Percentiles rank a stretch among this genome's conserved stretches.
Evolutionary conservation across 2,797 vertebrate species (phyloP).

Genomic region (Cynopterus sphinx): DNA sequence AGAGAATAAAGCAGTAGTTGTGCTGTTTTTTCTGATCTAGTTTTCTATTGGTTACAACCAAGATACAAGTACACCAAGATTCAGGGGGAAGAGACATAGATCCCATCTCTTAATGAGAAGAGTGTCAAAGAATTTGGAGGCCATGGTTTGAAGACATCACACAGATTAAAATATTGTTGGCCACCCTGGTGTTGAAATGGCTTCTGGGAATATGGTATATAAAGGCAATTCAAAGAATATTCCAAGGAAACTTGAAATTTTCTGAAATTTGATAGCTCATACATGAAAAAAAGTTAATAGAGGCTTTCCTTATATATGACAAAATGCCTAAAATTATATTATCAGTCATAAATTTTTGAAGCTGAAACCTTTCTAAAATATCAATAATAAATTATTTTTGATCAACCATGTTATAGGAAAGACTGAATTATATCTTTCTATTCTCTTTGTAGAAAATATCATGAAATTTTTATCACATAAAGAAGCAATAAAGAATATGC

Average conservation of each 20-base stretch:
- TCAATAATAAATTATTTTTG: not conserved
- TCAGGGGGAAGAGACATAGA: not conserved
- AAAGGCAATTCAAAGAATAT: not conserved
- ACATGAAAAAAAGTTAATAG: not conserved
- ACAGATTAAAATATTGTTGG: not conserved
- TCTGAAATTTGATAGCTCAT: not conserved
- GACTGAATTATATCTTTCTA: not conserved
- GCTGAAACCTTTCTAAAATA: conserved; percentile 12
- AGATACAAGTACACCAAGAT: not conserved
- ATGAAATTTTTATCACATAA: not conserved
- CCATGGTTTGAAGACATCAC: not conserved
- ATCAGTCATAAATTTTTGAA: not conserved
- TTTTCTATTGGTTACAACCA: not conserved
- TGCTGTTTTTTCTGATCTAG: not conserved
- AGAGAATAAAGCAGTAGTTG: not conserved
- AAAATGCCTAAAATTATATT: not conserved
- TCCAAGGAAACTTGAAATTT: not conserved
- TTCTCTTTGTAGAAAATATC: not conserved
- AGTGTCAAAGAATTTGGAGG: not conserved
- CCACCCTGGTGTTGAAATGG: not conserved
- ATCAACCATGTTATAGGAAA: not conserved
- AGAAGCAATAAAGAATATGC: not conserved
- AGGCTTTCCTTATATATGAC: not conserved
- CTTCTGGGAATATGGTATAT: not conserved
- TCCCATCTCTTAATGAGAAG: not conserved